phyloP scores from a whole-genome alignment of 2,797 vertebrate species.

The Halcyon chelicuti region DNA sequence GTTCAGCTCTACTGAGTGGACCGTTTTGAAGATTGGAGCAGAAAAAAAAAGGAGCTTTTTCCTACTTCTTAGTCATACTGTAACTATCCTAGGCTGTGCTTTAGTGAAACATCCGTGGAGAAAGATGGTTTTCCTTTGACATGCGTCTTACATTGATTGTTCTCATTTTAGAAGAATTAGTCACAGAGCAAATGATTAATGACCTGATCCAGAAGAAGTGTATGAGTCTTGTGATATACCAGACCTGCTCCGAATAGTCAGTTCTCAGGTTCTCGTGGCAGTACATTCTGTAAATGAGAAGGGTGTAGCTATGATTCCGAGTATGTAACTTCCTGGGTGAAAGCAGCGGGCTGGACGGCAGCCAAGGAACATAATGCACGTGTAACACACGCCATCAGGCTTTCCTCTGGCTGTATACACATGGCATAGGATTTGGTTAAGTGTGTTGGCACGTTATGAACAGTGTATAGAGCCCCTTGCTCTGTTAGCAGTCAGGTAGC shows the following conservation, averaged over 20 bases:
- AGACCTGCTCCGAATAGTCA: neutral
- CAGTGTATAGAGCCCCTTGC: neutral
- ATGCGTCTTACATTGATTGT: neutral
- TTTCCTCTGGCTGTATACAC: neutral
- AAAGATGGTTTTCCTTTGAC: neutral
- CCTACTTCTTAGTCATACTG: neutral
- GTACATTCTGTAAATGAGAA: neutral
- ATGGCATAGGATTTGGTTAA: neutral
- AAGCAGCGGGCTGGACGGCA: neutral
- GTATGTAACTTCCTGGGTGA: neutral
- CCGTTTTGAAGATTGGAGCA: slow-evolving; percentile 11
- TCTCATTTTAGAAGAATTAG: slow-evolving; percentile 11
- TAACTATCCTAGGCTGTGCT: neutral
- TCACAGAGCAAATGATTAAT: neutral
- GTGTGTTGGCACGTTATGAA: neutral
- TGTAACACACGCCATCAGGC: neutral
- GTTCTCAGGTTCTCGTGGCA: neutral
- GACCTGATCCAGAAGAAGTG: neutral
- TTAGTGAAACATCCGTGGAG: slow-evolving; percentile 10
- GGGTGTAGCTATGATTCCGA: neutral
- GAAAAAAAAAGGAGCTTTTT: neutral
- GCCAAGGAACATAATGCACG: neutral
- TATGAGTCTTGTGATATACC: neutral
- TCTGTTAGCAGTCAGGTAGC: neutral
- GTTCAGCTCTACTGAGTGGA: neutral